Evolutionary conservation across 2,113 vertebrate genomes (phyloP).

Genomic region (Todiramphus saurophagus): DNA sequence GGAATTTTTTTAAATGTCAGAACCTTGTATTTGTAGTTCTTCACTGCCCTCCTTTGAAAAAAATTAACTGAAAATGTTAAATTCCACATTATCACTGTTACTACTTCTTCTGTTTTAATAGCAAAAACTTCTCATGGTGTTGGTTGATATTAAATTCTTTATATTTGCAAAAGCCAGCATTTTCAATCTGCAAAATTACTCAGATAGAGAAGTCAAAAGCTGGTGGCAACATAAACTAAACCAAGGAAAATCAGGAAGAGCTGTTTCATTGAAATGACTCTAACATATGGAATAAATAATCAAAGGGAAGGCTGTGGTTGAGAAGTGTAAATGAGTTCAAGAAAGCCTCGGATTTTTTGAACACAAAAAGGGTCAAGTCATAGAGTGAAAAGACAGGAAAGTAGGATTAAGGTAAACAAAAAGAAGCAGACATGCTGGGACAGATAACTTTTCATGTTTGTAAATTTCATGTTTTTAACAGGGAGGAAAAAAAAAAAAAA

Average conservation of each 20-base stretch:
- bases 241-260: background rate
- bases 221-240: background rate
- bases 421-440: background rate
- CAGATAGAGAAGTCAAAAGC: background rate
- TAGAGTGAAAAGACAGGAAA: background rate
- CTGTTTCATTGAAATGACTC: background rate
- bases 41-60: background rate
- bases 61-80: background rate
- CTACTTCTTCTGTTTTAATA: background rate
- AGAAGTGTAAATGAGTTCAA: constrained; percentile 2
- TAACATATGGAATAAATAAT: constrained; percentile 14
- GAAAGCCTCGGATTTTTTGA: background rate
- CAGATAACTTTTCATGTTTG: constrained; percentile 26
- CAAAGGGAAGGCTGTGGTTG: background rate
- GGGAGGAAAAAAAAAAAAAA: background rate
- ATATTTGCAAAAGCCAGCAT: background rate
- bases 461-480: constrained; percentile 15
- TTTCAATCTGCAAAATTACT: background rate
- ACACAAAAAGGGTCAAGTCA: background rate
- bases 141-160: background rate
- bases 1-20: background rate
- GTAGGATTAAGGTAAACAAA: constrained; percentile 19
- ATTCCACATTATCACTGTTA: background rate
- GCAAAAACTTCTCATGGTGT: background rate
- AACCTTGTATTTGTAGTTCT: background rate